These are phyloP conservation scores for Epizoanthus scotinus DNA, from an alignment of 92 coral and sea anemone species.

Conservation along the genomic window DNA sequence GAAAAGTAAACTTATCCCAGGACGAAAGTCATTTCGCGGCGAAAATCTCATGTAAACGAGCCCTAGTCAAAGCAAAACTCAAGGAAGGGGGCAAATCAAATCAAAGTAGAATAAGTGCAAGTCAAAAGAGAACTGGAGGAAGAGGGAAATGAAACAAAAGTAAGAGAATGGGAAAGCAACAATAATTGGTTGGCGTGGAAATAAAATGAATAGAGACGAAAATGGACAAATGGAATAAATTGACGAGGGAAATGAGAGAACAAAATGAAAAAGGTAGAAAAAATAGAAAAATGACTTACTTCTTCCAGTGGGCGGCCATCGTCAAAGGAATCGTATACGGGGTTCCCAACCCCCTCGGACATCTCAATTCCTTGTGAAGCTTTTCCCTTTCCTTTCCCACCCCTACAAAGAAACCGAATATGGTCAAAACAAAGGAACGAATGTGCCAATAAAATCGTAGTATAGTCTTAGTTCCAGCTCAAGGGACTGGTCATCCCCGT, in stretches of 20 bases:
- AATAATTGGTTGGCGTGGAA: not conserved
- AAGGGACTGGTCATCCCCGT: too few species aligned
- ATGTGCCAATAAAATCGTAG: too few species aligned
- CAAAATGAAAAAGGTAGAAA: not conserved
- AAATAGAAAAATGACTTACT: conserved; percentile 47
- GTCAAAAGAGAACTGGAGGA: too few species aligned
- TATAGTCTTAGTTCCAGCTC: too few species aligned
- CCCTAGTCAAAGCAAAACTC: too few species aligned
- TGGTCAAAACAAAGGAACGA: not conserved
- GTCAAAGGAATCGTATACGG: conserved; percentile 91
- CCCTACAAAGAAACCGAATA: conserved; percentile 37
- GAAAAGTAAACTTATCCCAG: too few species aligned
- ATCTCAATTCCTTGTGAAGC: conserved; percentile 58
- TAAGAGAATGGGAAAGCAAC: too few species aligned
- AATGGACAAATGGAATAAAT: not conserved
- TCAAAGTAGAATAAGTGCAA: too few species aligned
- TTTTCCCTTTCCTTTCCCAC: conserved; percentile 47
- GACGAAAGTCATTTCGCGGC: too few species aligned
- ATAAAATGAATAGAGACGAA: not conserved
- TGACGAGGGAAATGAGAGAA: not conserved
- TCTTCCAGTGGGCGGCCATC: conserved; percentile 96
- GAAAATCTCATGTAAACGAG: too few species aligned
- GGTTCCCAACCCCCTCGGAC: conserved; percentile 97
- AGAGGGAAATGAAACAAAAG: too few species aligned
- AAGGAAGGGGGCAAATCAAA: too few species aligned